Evolutionary conservation across 2,888 invertebrate genomes (phyloP), one percentile per base, ranked within the genome.

Genomic region (Drosophila niveifrons): DNA sequence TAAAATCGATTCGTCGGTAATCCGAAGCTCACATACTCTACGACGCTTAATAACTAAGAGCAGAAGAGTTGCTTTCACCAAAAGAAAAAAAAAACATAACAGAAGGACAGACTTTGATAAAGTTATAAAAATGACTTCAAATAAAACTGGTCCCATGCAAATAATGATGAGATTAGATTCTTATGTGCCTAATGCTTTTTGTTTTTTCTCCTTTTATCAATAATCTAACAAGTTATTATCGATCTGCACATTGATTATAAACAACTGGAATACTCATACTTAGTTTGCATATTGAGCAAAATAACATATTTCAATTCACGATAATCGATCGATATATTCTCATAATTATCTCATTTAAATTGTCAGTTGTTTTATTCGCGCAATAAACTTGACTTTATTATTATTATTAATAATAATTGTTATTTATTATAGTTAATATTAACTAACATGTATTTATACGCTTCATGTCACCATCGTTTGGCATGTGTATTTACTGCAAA

Each of bases 401-500:
- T 36, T 41, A 50, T 43, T 39, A 51, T 28, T 48, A 48, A 48
- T 48, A 51, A 34, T 48, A 48, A 48, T 48, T 48, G 31, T 28
- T 17, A 48, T 23, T 48, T 57, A 47, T 47, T 28, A 11, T 36
- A 34, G 39, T 44, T 29, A 23, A 41, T 17, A 73, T 44, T 36
- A 52, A 47, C 29, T 34, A 7, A 50, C 39, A 31, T 41, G 9
- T 13, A 41, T 41, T 41, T 41, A 48, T 51, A 46, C 17, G 17
- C 29, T 28, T n/a, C n/a, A 8, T 36, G 17, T 13, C 48, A 28
- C 6, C 15, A 13, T 13, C n/a, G 34, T 36, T 56, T 57, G 34
- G 44, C 56, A 34, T 44, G 2, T 11, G n/a, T 34, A 62, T 79
- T 94, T 95, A 96, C 83, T 96, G 96, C 85, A 96, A 94, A 90